phyloP scores from a whole-genome alignment of 1,140 invertebrate genomes.

The Hesperophylax magnus region DNA sequence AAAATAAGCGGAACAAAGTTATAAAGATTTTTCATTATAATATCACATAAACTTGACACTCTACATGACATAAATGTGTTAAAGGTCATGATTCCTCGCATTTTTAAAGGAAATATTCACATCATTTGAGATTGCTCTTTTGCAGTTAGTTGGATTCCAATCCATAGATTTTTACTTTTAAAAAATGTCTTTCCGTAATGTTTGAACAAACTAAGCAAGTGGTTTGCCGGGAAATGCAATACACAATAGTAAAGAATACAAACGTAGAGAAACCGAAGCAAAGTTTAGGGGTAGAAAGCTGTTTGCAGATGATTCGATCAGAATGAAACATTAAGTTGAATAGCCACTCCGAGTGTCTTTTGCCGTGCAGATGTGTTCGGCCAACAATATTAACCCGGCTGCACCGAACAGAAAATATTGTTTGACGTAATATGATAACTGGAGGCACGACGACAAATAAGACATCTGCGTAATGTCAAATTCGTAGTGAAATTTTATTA shows the following conservation, averaged over 20 bases:
- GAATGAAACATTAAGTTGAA: constrained; percentile 33
- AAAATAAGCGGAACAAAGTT: no score
- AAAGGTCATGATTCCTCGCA: no score
- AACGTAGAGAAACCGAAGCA: no score
- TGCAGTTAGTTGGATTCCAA: background rate
- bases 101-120: background rate
- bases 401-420: background rate
- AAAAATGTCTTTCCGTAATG: background rate
- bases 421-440: no score
- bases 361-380: background rate
- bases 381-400: background rate
- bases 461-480: no score
- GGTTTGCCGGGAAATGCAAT: background rate
- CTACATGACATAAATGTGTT: no score
- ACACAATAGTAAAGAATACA: background rate
- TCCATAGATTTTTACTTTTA: no score
- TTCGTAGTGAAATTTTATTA: no score
- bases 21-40: no score
- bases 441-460: no score
- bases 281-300: constrained; percentile 4
- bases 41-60: no score
- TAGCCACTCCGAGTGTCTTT: background rate
- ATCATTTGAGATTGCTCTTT: background rate
- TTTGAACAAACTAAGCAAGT: background rate
- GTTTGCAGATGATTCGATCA: constrained; percentile 44